phyloP scores from a whole-genome alignment of 2,888 invertebrate species.

The Trachelus iudaicus region DNA sequence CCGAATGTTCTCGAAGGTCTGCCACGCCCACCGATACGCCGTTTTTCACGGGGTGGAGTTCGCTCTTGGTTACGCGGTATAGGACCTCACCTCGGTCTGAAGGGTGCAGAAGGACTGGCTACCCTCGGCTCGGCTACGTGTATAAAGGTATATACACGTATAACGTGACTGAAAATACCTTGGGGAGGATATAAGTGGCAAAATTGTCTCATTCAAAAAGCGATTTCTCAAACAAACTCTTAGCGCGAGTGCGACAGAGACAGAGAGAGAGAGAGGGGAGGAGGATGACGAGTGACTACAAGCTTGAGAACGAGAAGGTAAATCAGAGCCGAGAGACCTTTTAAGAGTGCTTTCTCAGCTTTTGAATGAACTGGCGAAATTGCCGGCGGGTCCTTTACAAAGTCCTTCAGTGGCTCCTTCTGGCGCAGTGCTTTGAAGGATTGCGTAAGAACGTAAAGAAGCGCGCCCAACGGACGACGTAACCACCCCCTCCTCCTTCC shows the following conservation, averaged over 20 bases:
- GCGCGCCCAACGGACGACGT: too few relatives aligned
- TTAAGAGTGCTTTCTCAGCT: too few relatives aligned
- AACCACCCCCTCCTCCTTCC: too few relatives aligned
- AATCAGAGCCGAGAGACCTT: too few relatives aligned
- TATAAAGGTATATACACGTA: too few relatives aligned
- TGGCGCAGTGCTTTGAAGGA: too few relatives aligned
- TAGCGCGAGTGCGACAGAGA: conserved; percentile 13
- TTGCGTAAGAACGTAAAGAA: too few relatives aligned
- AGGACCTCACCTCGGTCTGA: too few relatives aligned
- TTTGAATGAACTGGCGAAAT: neutral
- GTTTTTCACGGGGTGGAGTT: conserved; percentile 3
- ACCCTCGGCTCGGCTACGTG: too few relatives aligned
- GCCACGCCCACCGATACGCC: conserved; percentile 2
- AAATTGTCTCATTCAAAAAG: conserved; percentile 6
- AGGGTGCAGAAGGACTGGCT: too few relatives aligned
- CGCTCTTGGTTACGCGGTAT: neutral
- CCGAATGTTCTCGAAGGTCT: neutral
- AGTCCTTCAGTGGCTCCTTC: too few relatives aligned
- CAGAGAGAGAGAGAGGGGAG: neutral
- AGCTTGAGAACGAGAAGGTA: neutral
- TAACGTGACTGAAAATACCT: too few relatives aligned
- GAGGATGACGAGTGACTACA: neutral
- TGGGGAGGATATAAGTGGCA: conserved; percentile 1
- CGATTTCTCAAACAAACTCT: conserved; percentile 26
- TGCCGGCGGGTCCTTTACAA: neutral